Conservation (phyloP, 2,797 vertebrate species). For the Buceros bicornis region DNA sequence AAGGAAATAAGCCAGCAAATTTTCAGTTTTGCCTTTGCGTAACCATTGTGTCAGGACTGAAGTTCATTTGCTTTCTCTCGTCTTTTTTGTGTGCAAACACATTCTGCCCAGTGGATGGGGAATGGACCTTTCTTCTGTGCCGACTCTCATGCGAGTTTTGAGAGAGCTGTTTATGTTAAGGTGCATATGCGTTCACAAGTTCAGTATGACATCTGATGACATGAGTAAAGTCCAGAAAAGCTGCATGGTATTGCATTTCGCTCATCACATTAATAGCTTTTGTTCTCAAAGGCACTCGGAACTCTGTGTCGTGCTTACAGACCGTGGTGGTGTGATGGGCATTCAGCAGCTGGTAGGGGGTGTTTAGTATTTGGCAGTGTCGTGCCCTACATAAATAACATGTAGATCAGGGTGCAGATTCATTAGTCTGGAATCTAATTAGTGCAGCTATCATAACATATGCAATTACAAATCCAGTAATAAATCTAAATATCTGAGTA, state of each 20-base stretch:
- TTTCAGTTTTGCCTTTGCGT: slow-evolving; percentile 37
- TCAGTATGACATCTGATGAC: neutral
- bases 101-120: neutral
- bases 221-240: neutral
- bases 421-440: slow-evolving; percentile 39
- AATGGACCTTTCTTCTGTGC: neutral
- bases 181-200: neutral
- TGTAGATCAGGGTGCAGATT: slow-evolving; percentile 5
- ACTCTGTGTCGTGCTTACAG: neutral
- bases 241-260: neutral
- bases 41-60: neutral
- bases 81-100: neutral
- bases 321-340: neutral
- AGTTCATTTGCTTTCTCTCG: neutral
- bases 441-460: neutral
- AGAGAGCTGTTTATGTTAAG: neutral
- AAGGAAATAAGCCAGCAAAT: slow-evolving; percentile 54
- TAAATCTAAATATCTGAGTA: slow-evolving; percentile 30
- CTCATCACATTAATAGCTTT: neutral
- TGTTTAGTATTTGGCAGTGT: neutral
- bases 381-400: neutral
- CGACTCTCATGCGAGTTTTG: neutral
- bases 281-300: neutral
- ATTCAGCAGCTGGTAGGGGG: neutral
- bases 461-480: slow-evolving; percentile 3